These are phyloP conservation scores for Hippocampus kuda DNA, from an alignment of 2,797 vertebrate genomes.

Conservation along the genomic window DNA sequence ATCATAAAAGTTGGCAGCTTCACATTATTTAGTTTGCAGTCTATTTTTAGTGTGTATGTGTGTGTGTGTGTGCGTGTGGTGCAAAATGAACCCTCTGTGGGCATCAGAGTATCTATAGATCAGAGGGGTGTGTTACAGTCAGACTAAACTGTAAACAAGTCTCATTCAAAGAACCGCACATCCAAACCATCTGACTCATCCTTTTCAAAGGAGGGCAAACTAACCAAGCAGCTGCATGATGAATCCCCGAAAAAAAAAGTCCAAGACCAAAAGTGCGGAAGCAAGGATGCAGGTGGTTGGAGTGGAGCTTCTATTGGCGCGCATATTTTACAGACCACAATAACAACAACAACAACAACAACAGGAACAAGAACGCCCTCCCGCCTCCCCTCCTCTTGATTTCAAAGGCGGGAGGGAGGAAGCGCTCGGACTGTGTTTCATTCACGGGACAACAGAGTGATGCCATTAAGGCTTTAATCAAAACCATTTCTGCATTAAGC, in stretches of 20 bases:
- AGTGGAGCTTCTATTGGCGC: constrained; percentile 53
- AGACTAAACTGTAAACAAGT: constrained; percentile 60
- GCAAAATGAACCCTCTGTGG: constrained; percentile 58
- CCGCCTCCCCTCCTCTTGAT: constrained; percentile 26
- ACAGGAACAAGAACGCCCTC: constrained; percentile 27
- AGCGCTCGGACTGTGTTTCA: constrained; percentile 43
- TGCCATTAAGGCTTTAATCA: constrained; percentile 57
- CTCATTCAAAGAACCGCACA: constrained; percentile 45
- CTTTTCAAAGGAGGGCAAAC: constrained; percentile 36
- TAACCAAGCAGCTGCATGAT: constrained; percentile 49
- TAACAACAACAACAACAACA: constrained; percentile 43
- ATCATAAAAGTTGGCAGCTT: constrained; percentile 41
- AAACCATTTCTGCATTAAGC: constrained; percentile 45
- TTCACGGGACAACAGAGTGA: constrained; percentile 51
- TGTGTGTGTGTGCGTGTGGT: constrained; percentile 28
- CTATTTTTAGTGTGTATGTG: constrained; percentile 54
- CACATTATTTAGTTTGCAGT: constrained; percentile 59
- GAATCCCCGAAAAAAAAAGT: constrained; percentile 35
- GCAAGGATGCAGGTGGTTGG: constrained; percentile 58
- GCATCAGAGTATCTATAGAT: constrained; percentile 57
- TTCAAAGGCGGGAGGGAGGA: constrained; percentile 45
- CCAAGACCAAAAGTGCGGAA: constrained; percentile 44
- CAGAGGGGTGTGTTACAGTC: constrained; percentile 41
- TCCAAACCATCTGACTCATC: constrained; percentile 50
- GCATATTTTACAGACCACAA: constrained; percentile 55